Base-by-base conservation (phyloP, 2,888 invertebrate genomes). In the Andrena haemorrhoa region DNA sequence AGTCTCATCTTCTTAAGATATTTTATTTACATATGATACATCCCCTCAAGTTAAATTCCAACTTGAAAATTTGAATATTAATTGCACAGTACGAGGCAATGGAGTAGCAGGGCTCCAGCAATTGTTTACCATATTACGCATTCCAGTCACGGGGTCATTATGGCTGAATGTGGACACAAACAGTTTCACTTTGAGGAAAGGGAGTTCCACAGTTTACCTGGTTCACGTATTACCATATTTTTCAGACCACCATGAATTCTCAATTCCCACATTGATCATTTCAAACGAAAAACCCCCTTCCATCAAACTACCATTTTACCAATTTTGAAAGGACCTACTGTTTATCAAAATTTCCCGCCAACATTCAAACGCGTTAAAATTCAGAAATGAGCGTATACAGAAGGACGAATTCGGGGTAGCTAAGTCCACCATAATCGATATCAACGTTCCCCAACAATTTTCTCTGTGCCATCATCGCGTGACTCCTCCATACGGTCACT, bases 401-500 rank as follows among this genome's bases (percentile, higher is more conserved):
- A 35, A 20, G 5, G 35, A 41, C 12, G 41, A 41, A 16, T 16
- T 5, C 16, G 16, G 41, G 5, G 41, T 41, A 41, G 5, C 4
- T 41, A 12, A 10, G 23, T 20, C 5, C 10, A 12, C 63, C 23
- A 0, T 0, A 23, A 33, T 29, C 26, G 35, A 12, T 31, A 47
- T 58, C 47, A n/a, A 66, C 47, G 4, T 20, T 2, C 41, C 0
- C 8, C 1, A 12, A 26, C 6, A n/a, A 56, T 26, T 56, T 51
- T 56, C 56, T 10, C 60, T 8, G 31, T n/a, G 31, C 16, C n/a
- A 31, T 47, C 23, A 7, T 74, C 31, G 23, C 66, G 58, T 41
- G 66, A 41, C 29, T 66, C 47, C 8, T 6, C 20, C 26, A 26
- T 31, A 63, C 20, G 53, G 16, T 58, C 73, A 64, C 68, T 68